Base-by-base conservation (phyloP, 2,797 vertebrate species). In the Galaxias olidus region DNA sequence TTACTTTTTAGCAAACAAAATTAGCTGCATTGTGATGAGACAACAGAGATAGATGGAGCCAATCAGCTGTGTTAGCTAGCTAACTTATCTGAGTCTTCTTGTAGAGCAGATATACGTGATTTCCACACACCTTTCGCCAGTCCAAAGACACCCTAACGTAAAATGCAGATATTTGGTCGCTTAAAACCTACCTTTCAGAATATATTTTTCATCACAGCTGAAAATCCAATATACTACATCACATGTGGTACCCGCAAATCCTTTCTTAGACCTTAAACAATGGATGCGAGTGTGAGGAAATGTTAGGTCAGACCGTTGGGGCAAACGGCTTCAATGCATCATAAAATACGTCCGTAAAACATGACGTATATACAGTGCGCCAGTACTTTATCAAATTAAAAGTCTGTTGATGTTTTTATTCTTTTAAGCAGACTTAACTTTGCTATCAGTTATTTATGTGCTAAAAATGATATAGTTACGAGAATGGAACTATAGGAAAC, bases 311-410 rank as follows among this genome's bases (percentile, higher is more conserved):
- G 20, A 10, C 57, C 57, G 69, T 70, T 53, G 17, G 68, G 57
- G 61, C 19, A 14, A 41, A 56, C 19, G 12, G 49, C 46, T 4
- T 2, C 57, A 59, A 2, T 0, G 18, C 1, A 9, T 81, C 87
- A 86, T 83, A 72, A 67, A 14, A 1, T 76, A 80, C 74, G 18
- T 11, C 47, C 4, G 14, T n/a, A 9, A 54, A 1, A 0, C 6
- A 8, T 82, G 76, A 86, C 84, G 84, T 52, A 0, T 14, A 20
- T 17, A 61, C 11, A 0, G 8, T 1, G 78, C 83, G 87, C 10
- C 86, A 43, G 30, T 41, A 58, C 30, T 78, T 65, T 89, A 80
- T 86, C 84, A 86, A 89, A 89, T 85, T 88, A 87, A 88, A 86
- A 86, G 80, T 80, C 69, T 55, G 57, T 67, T 51, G 56, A 30